These are phyloP conservation scores for Globia sparganii DNA, from an alignment of 2,888 invertebrate genomes.

Conservation along the genomic window DNA sequence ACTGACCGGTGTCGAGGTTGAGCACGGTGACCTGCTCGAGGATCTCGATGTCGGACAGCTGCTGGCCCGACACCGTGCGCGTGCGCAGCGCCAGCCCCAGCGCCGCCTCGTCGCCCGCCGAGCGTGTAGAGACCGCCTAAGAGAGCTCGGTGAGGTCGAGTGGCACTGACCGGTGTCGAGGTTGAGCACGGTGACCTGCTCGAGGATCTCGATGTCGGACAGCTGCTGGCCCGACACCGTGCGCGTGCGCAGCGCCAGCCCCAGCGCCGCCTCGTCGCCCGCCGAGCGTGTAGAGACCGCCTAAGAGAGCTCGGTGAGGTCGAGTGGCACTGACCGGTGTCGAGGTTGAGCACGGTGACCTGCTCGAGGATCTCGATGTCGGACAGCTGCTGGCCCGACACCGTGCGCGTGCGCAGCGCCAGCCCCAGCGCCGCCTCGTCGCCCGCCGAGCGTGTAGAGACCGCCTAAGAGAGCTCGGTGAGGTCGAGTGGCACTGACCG, in stretches of 20 bases:
- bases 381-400: conserved; percentile 96
- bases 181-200: conserved; percentile 96
- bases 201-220: conserved; percentile 97
- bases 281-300: neutral
- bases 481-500: conserved; percentile 24
- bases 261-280: conserved; percentile 95
- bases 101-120: conserved; percentile 95
- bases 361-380: conserved; percentile 98
- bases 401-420: conserved; percentile 94
- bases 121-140: neutral
- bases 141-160: neutral
- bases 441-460: conserved; percentile 87
- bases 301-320: neutral
- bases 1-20: conserved; percentile 92
- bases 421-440: conserved; percentile 93
- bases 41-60: conserved; percentile 97
- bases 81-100: conserved; percentile 92
- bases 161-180: conserved; percentile 90
- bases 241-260: conserved; percentile 92
- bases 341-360: conserved; percentile 95
- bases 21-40: conserved; percentile 96
- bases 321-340: conserved; percentile 85
- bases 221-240: conserved; percentile 96
- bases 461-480: neutral
- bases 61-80: conserved; percentile 96